Percentiles rank a stretch among this genome's conserved stretches.
These are phyloP conservation scores for Pammene fasciana DNA, from an alignment of 2,888 invertebrate genomes.

Conservation along the genomic window DNA sequence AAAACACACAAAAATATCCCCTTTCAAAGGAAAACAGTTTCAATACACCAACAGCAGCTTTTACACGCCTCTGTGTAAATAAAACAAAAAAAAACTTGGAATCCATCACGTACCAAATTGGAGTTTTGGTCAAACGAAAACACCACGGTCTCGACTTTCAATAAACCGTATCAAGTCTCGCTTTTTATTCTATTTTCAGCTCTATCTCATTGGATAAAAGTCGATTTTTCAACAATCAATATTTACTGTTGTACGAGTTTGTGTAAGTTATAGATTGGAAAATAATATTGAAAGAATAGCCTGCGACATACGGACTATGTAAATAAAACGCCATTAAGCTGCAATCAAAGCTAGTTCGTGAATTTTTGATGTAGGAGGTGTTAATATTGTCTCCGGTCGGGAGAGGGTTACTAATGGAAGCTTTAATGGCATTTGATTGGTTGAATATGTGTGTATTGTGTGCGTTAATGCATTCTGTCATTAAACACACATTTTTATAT, in stretches of 20 bases:
- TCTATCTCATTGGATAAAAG: not conserved
- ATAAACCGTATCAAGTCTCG: constrained; percentile 3
- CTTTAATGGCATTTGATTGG: constrained; percentile 11
- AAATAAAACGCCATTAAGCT: constrained; percentile 44
- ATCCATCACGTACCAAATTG: constrained; percentile 36
- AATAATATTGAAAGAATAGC: no score
- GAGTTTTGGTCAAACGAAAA: constrained; percentile 30
- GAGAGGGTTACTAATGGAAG: constrained; percentile 23
- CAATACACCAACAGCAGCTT: constrained; percentile 6
- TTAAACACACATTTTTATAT: no score
- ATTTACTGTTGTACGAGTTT: not conserved
- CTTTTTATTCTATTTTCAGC: not conserved
- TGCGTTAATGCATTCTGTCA: no score
- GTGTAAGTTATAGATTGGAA: not conserved
- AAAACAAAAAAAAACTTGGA: constrained; percentile 23
- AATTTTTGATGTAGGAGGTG: constrained; percentile 33
- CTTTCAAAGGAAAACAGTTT: constrained; percentile 5
- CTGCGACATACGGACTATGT: constrained; percentile 13
- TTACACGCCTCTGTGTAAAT: constrained; percentile 19
- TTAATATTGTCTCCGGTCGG: constrained; percentile 20
- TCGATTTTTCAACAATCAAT: not conserved
- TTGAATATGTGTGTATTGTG: not conserved
- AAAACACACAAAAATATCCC: not conserved
- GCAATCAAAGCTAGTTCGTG: constrained; percentile 36
- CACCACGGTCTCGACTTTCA: constrained; percentile 2